Conservation (phyloP, 2,113 vertebrate genomes). For the Perccottus glenii region DNA sequence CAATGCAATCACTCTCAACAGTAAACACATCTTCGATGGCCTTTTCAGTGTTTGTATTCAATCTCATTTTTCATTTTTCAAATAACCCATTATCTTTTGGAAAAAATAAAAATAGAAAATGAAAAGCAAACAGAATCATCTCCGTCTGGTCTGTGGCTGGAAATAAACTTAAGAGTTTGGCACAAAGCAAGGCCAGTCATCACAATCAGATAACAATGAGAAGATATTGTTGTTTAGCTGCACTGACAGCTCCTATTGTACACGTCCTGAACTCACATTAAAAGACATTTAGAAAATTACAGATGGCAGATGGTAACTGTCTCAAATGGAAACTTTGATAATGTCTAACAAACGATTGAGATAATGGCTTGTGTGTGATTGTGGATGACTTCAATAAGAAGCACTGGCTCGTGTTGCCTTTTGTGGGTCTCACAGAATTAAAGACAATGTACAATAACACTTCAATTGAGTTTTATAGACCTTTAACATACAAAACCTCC, state of each 20-base stretch:
- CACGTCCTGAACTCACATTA: neutral
- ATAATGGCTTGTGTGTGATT: neutral
- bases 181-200: slow-evolving; percentile 7
- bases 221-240: neutral
- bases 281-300: neutral
- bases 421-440: no score
- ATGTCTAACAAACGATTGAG: neutral
- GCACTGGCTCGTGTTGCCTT: no score
- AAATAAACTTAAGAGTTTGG: slow-evolving; percentile 19
- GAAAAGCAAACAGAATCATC: slow-evolving; percentile 17
- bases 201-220: slow-evolving; percentile 1
- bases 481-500: no score
- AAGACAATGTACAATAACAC: no score
- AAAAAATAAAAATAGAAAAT: slow-evolving; percentile 32
- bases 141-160: slow-evolving; percentile 8
- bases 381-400: neutral
- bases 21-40: slow-evolving; percentile 14
- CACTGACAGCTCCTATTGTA: neutral
- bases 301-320: neutral
- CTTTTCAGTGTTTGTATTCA: slow-evolving; percentile 20
- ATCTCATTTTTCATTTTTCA: slow-evolving; percentile 25
- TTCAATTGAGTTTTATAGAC: no score
- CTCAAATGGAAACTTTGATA: neutral
- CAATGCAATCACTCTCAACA: slow-evolving; percentile 2
- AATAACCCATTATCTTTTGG: slow-evolving; percentile 24